Evolutionary conservation across 2,113 vertebrate species (phyloP).

Genomic region (Meleagris gallopavo): DNA sequence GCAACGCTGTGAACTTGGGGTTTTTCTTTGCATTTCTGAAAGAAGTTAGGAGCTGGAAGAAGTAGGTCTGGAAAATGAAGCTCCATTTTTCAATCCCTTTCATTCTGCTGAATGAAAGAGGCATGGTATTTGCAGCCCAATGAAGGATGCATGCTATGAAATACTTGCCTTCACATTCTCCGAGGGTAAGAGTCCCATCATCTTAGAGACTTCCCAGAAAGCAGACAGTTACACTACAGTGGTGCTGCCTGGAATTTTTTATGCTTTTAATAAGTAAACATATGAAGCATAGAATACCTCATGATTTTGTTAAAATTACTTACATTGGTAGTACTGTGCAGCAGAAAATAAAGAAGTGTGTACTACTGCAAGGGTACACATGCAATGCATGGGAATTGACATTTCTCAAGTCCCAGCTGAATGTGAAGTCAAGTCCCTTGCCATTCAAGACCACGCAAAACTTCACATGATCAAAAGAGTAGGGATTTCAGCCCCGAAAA

Average conservation of each 20-base stretch:
- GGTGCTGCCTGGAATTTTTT: background rate
- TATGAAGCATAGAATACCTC: fast-evolving
- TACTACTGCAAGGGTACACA: too few species aligned
- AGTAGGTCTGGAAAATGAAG: background rate
- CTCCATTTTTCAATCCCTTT: background rate
- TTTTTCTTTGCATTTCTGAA: background rate
- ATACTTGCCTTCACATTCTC: background rate
- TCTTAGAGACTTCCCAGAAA: background rate
- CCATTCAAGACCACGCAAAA: background rate
- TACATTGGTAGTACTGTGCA: background rate
- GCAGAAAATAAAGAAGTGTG: background rate
- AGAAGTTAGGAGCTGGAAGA: background rate
- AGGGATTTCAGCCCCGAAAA: background rate
- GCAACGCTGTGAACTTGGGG: background rate
- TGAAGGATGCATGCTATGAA: background rate
- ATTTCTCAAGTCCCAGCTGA: background rate
- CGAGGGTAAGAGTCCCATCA: background rate
- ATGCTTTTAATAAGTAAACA: background rate
- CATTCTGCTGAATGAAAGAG: background rate
- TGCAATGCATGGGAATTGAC: fast-evolving
- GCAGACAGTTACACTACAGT: background rate
- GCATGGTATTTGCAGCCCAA: background rate
- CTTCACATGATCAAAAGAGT: background rate
- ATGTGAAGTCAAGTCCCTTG: background rate
- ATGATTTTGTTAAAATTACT: background rate